Evolutionary conservation across 2,888 invertebrate species (phyloP), one percentile per base, ranked within the genome.

Genomic region (Plebejus argus): DNA sequence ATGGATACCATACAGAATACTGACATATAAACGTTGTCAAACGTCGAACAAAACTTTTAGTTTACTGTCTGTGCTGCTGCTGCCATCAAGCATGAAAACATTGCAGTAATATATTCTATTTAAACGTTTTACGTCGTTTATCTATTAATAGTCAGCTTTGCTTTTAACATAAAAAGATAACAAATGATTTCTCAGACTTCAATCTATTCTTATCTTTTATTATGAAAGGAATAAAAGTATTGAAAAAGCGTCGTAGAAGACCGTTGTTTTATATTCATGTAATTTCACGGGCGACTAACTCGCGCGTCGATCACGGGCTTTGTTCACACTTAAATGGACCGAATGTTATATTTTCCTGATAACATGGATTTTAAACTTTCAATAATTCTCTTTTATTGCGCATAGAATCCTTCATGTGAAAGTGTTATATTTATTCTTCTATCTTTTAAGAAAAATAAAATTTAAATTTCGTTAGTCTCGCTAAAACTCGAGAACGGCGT

Each of bases 241-340:
- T 28, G 66, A 33, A 66, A 66, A 66, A 5, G 66, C 66, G 71
- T 71, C 18, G 71, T 18, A 39, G 10, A 71, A 71, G 39, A 39
- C 15, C 71, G 39, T 66, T 71, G 39, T 39, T 71, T 71, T 20
- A 71, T 71, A 71, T 35, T 71, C 71, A 71, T 71, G 71, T 71
- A 71, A 71, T 71, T 71, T 71, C 71, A 71, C 71, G 15, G 71
- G 39, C 39, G 71, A 71, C 71, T 71, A 71, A 18, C 70, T n/a
- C 71, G 35, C 71, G 39, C 71, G 71, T 39, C 39, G 39, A 39
- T 66, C 71, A 39, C 71, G n/a, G 71, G 39, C 39, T 10, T 71
- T 71, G 20, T 71, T 71, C 39, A 71, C 71, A 71, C 35, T 71
- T 71, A 71, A 71, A 71, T 39, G 20, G 71, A 39, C 39, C 39